These are phyloP conservation scores for Perizoma flavofasciatum DNA, from an alignment of 2,888 invertebrate genomes.

Conservation along the genomic window DNA sequence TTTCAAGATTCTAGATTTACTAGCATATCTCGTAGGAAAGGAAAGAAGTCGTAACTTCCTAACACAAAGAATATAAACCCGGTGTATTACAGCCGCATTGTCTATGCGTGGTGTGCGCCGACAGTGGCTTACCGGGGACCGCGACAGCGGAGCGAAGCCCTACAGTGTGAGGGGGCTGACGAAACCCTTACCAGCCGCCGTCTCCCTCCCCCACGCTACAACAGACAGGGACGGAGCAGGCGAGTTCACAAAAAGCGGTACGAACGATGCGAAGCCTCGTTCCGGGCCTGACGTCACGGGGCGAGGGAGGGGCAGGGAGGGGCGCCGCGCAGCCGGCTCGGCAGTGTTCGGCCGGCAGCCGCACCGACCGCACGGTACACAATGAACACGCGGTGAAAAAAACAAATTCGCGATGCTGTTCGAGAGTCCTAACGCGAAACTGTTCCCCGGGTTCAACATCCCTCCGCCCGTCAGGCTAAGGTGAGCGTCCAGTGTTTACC, in stretches of 20 bases:
- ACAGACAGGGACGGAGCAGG: slow-evolving; percentile 42
- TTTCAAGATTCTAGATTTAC: too few relatives aligned
- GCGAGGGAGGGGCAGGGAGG: slow-evolving; percentile 49
- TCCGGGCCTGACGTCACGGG: slow-evolving; percentile 73
- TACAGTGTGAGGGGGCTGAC: slow-evolving; percentile 45
- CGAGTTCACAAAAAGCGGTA: slow-evolving; percentile 43
- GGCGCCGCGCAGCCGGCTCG: slow-evolving; percentile 48
- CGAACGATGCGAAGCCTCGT: slow-evolving; percentile 53
- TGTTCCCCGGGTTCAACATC: slow-evolving; percentile 87
- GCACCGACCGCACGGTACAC: slow-evolving; percentile 62
- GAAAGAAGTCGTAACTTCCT: slow-evolving; percentile 35
- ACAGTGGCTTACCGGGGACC: slow-evolving; percentile 34
- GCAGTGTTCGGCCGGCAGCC: slow-evolving; percentile 74
- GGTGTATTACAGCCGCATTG: slow-evolving; percentile 36
- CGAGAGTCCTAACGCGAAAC: slow-evolving; percentile 88
- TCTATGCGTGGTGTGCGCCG: slow-evolving; percentile 31
- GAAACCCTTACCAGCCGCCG: slow-evolving; percentile 36
- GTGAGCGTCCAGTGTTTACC: slow-evolving; percentile 54
- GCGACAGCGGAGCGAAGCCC: slow-evolving; percentile 48
- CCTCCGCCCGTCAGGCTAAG: slow-evolving; percentile 87
- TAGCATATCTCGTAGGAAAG: slow-evolving; percentile 19
- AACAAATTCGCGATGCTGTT: slow-evolving; percentile 85
- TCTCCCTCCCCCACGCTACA: slow-evolving; percentile 40
- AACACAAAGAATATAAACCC: slow-evolving; percentile 33
- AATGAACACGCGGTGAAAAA: slow-evolving; percentile 74